phyloP scores from a whole-genome alignment of 2,888 invertebrate genomes.

The Apodemia duryi region DNA sequence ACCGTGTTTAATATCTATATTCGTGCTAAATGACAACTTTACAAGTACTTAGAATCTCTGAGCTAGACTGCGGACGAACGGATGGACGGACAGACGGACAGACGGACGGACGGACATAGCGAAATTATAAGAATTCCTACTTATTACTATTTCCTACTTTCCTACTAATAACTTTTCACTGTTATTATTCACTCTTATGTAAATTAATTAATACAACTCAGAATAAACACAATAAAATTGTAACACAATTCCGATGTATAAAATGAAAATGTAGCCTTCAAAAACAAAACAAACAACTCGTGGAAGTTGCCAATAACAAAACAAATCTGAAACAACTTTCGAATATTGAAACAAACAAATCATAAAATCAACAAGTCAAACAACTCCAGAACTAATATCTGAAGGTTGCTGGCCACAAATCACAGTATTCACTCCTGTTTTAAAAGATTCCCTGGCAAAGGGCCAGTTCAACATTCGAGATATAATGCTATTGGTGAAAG shows the following conservation, averaged over 20 bases:
- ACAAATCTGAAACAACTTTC: conserved; percentile 3
- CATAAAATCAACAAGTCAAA: conserved; percentile 15
- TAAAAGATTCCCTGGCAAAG: conserved; percentile 16
- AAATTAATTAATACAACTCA: not conserved
- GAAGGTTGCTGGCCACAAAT: conserved; percentile 8
- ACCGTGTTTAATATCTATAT: too few relatives aligned
- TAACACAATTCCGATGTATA: not conserved
- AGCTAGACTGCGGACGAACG: too few relatives aligned
- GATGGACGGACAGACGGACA: too few relatives aligned
- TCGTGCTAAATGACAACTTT: too few relatives aligned
- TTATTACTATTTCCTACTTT: too few relatives aligned
- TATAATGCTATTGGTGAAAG: conserved; percentile 20
- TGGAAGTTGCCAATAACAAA: not conserved
- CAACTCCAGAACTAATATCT: conserved; percentile 11
- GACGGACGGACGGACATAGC: too few relatives aligned
- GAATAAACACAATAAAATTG: not conserved
- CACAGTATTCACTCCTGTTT: conserved; percentile 14
- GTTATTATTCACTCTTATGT: not conserved
- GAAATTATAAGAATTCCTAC: too few relatives aligned
- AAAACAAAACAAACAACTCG: not conserved
- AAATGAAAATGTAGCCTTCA: conserved; percentile 8
- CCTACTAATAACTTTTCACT: not conserved
- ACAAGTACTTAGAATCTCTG: too few relatives aligned
- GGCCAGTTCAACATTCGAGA: conserved; percentile 14
- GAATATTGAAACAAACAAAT: conserved; percentile 10